Evolutionary conservation across 1,140 invertebrate genomes (phyloP).

Genomic region (Cotesia glomerata): DNA sequence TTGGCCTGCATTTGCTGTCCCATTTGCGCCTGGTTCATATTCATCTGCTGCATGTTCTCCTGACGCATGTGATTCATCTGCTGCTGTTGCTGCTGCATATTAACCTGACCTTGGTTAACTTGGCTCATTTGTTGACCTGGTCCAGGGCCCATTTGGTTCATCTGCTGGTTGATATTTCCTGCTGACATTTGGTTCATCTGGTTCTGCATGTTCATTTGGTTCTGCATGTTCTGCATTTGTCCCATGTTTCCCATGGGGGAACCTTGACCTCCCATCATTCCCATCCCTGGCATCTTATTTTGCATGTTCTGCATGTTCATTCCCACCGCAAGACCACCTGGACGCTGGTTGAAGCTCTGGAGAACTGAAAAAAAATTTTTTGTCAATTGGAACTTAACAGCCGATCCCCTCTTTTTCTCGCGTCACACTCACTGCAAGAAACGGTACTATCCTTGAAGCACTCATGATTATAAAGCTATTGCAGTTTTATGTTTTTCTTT

Average conservation of each 20-base stretch:
- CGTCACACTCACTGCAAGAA: no score
- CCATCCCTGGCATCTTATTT: slow-evolving; percentile 63
- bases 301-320: slow-evolving; percentile 70
- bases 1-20: slow-evolving; percentile 45
- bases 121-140: slow-evolving; percentile 49
- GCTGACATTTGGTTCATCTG: slow-evolving; percentile 59
- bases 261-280: slow-evolving; percentile 59
- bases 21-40: no score
- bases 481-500: no score
- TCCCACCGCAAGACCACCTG: slow-evolving; percentile 52
- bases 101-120: slow-evolving; percentile 6
- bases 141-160: slow-evolving; percentile 54
- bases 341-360: slow-evolving; percentile 69
- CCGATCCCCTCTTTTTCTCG: no score
- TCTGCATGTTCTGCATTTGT: slow-evolving; percentile 55
- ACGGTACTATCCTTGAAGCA: no score
- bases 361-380: slow-evolving; percentile 55
- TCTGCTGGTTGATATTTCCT: slow-evolving; percentile 45
- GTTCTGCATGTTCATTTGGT: slow-evolving; percentile 57
- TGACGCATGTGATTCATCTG: no score
- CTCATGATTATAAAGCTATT: no score
- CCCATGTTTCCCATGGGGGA: slow-evolving; percentile 56
- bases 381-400: not conserved
- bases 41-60: no score
- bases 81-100: no score